Evolutionary conservation across 2,113 vertebrate genomes (phyloP).

Genomic region (Catagonus wagneri): DNA sequence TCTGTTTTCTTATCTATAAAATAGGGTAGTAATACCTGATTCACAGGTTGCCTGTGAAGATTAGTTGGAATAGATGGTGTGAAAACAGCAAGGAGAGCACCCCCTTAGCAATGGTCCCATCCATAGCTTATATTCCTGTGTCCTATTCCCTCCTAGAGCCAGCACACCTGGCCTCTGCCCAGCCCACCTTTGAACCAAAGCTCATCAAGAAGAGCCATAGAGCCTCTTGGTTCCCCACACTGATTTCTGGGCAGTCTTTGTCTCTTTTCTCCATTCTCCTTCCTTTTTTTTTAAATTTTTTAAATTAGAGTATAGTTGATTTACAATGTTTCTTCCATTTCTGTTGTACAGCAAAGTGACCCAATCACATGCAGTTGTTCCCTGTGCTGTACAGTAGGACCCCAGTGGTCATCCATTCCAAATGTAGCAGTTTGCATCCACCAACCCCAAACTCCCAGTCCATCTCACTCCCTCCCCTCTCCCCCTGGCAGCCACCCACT

Average conservation of each 20-base stretch:
- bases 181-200: not conserved
- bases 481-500: not conserved
- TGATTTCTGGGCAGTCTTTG: not conserved
- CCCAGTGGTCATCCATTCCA: no score
- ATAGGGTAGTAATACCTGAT: not conserved
- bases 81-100: not conserved
- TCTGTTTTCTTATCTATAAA: not conserved
- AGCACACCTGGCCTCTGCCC: not conserved
- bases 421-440: no score
- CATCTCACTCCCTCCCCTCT: no score
- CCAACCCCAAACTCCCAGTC: no score
- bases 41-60: not conserved
- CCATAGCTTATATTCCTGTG: not conserved
- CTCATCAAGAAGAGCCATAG: not conserved
- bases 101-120: not conserved
- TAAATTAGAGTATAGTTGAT: no score
- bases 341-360: no score
- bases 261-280: not conserved
- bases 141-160: not conserved
- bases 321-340: no score
- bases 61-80: not conserved
- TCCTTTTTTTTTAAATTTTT: not conserved
- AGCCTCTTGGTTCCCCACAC: not conserved
- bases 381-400: no score
- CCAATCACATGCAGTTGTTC: no score